Percentiles rank a stretch among this genome's conserved stretches.
Conservation (phyloP, 2,113 vertebrate species). For the Eretmochelys imbricata region DNA sequence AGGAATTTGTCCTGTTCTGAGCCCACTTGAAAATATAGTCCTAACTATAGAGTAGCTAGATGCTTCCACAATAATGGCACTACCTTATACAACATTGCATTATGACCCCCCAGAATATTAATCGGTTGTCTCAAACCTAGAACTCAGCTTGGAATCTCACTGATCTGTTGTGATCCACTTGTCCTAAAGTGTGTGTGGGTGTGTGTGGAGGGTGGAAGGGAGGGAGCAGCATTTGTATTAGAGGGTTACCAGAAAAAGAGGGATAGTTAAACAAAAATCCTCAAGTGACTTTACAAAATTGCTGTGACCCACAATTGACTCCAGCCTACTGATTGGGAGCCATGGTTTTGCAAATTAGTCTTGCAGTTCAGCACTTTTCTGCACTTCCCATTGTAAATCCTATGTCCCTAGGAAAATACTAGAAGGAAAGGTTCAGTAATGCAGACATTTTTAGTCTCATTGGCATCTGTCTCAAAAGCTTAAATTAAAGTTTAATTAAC, state of each 20-base stretch:
- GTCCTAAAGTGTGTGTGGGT: neutral
- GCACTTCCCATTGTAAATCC: neutral
- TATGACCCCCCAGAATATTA: neutral
- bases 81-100: constrained; percentile 21
- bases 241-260: neutral
- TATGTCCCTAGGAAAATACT: constrained; percentile 3
- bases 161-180: constrained; percentile 32
- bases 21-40: neutral
- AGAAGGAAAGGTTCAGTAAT: neutral
- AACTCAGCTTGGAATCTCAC: constrained; percentile 10
- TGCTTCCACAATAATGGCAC: constrained; percentile 56
- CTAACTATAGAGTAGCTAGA: constrained; percentile 5
- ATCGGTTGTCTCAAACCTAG: constrained; percentile 19
- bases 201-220: neutral
- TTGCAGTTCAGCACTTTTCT: neutral
- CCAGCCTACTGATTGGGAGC: constrained; percentile 7
- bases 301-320: neutral
- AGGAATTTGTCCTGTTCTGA: constrained; percentile 13
- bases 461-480: constrained; percentile 33
- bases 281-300: neutral
- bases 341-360: neutral
- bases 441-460: neutral
- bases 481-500: constrained; percentile 31
- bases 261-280: no score
- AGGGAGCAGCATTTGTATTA: neutral